Base-by-base conservation (phyloP, 2,113 vertebrate species). In the Anhinga anhinga region DNA sequence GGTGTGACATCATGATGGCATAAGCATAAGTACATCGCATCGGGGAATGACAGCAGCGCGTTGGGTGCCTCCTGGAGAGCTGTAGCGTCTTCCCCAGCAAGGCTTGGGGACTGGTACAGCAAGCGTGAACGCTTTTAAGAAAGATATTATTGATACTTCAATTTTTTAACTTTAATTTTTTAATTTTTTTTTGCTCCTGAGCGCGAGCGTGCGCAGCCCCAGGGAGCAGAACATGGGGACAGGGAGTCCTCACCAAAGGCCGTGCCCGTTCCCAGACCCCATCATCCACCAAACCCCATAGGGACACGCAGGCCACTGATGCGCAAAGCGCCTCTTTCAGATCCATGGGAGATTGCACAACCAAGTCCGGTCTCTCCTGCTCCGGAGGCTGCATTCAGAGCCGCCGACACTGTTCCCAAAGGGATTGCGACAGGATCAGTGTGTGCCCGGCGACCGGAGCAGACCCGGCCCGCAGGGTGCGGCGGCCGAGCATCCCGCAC, bases 401-500 rank as follows among this genome's bases (percentile, higher is more conserved):
- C 36, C 7, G 2, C 6, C 13, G 0, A 19, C 0, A 9, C 30
- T 9, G 7, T n/a, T 85, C 4, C 80, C n/a, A 3, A 53, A 44
- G 44, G 17, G 50, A 23, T 4, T 8, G 40, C 5, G 4, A 17
- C 1, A 16, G 49, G 19, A 27, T 7, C 12, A 34, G 58, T 1
- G 9, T 7, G 34, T 5, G 10, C 15, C 49, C 11, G 0, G 19
- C 15, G 30, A 2, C 6, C 1, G 18, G 49, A 29, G 49, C 23
- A 13, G 29, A 4, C 27, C 32, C 3, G 4, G 18, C 7, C 16
- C 0, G 1, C 29, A 6, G n/a, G 22, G n/a, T 40, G 71, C 6
- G 12, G 34, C 12, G 18, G 38, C 1, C 0, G 25, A 12, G 59
- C 8, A 32, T 5, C 17, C 27, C 2, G 0, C 4, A 36, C 0